Evolutionary conservation across 2,113 vertebrate genomes (phyloP).

Genomic region (Phoxinus phoxinus): DNA sequence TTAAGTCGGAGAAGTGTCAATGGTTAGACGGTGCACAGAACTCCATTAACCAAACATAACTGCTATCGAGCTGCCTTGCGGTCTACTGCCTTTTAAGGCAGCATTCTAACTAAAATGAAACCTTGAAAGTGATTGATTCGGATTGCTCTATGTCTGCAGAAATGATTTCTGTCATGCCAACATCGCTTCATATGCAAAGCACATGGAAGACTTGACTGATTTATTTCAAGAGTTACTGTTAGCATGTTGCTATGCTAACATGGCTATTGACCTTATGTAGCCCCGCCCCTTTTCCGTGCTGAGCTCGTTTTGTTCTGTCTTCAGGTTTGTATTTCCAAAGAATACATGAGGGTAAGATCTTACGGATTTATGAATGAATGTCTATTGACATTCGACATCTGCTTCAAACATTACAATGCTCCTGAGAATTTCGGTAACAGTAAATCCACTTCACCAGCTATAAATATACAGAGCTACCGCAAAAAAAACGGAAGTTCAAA

Average conservation of each 20-base stretch:
- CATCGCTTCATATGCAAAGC: not conserved
- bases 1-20: not conserved
- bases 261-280: not conserved
- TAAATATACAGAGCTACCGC: too few relatives aligned
- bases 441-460: too few relatives aligned
- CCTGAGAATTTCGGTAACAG: too few relatives aligned
- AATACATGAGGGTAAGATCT: too few relatives aligned
- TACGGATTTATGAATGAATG: too few relatives aligned
- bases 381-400: too few relatives aligned
- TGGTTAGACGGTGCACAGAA: not conserved
- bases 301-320: too few relatives aligned
- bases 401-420: too few relatives aligned
- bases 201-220: not conserved
- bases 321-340: too few relatives aligned
- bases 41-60: conserved; percentile 28
- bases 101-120: not conserved
- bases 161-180: not conserved
- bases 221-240: not conserved
- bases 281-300: not conserved
- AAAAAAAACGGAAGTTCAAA: too few relatives aligned
- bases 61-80: not conserved
- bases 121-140: not conserved
- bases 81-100: conserved; percentile 29
- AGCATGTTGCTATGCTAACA: not conserved
- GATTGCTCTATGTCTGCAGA: not conserved